Base-by-base conservation (phyloP, 2,888 invertebrate species). In the Lepidocyrtinus sp. region DNA sequence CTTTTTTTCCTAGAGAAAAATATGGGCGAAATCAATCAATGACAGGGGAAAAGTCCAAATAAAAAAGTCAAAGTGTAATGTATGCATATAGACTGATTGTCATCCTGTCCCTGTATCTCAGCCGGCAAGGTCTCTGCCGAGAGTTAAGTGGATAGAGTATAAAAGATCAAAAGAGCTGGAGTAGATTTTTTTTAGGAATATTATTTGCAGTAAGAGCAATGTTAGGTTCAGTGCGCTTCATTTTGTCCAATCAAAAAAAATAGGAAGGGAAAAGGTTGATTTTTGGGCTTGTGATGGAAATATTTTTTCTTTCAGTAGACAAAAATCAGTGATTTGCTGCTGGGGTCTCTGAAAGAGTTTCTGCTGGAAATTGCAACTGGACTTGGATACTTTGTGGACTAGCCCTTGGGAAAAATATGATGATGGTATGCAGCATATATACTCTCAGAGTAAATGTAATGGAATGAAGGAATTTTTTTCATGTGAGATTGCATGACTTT, bases 1-100 rank as follows among this genome's bases (percentile, higher is more conserved):
- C 15, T 63, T 25, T 62, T 62, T 62, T 63, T 25, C 63, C 17
- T 7, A 12, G 62, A 36, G 67, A 70, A 75, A 70, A 77, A 72
- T 64, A 78, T 65, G 61, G 77, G 72, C 71, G 77, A 78, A 78
- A 78, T 78, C 77, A 78, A 78, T 78, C 77, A 78, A 78, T 78
- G 77, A 78, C 77, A 78, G 77, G 72, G n/a, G n/a, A 71, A 78
- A 36, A 73, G 72, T 67, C 72, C 67, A 78, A 72, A 78, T 67
- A 78, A 46, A 78, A 72, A 36, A 36, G 36, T 5, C 36, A 36
- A 12, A 36, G 36, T 36, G 5, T 36, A 12, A 36, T 36, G 36
- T 12, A 36, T 36, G 36, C 36, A 36, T 36, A 36, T 36, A 5
- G 12, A 36, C 5, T 36, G 36, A 27, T 17, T 63, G 22, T 24